Conservation (phyloP, 2,797 vertebrate genomes). For the Gallinago solitaria region DNA sequence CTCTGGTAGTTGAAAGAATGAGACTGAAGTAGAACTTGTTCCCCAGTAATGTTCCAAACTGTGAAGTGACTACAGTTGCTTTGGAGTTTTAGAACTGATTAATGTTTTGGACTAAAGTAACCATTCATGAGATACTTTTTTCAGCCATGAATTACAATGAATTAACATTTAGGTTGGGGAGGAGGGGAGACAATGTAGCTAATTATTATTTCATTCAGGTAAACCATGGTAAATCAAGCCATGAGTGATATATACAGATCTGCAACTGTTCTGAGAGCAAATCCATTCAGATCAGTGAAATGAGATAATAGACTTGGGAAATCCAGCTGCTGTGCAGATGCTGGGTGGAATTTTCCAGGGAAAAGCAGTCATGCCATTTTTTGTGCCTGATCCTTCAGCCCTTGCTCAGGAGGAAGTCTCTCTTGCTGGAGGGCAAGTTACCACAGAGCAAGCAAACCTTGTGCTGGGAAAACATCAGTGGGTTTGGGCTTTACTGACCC, state of each 20-base stretch:
- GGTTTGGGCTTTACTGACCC: background rate
- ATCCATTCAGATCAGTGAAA: constrained; percentile 54
- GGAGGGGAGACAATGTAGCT: background rate
- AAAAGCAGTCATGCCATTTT: constrained; percentile 22
- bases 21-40: background rate
- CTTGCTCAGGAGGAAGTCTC: background rate
- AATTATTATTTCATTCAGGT: constrained; percentile 54
- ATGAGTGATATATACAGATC: constrained; percentile 18
- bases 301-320: constrained; percentile 44
- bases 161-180: background rate
- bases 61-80: background rate
- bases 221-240: constrained; percentile 19
- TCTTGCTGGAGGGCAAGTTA: background rate
- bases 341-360: constrained; percentile 53
- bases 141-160: constrained; percentile 18
- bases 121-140: background rate
- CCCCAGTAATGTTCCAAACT: background rate
- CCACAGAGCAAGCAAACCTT: background rate
- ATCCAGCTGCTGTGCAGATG: constrained; percentile 62
- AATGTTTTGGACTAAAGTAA: background rate
- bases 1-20: background rate
- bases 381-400: background rate
- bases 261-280: constrained; percentile 26
- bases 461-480: background rate
- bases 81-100: constrained; percentile 24